Evolutionary conservation across 2,888 invertebrate genomes (phyloP).

Genomic region (Rutpela maculata): DNA sequence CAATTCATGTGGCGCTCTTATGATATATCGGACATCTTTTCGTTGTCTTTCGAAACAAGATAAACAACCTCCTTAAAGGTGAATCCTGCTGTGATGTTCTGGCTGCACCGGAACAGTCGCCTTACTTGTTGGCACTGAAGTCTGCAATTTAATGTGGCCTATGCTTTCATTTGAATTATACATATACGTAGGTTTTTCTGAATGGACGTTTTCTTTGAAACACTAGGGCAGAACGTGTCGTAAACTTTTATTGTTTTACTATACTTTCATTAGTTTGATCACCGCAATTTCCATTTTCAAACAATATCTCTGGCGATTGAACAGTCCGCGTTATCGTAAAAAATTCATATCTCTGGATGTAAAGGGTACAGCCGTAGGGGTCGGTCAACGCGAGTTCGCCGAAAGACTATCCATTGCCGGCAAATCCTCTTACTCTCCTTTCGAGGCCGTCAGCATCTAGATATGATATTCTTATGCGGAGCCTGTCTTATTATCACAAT

Average conservation of each 20-base stretch:
- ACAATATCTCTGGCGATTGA: background rate
- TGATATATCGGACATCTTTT: too few species aligned
- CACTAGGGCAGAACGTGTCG: background rate
- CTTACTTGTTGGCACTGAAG: too few species aligned
- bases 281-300: background rate
- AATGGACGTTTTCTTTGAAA: background rate
- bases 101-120: too few species aligned
- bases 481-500: conserved; percentile 13
- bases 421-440: background rate
- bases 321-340: background rate
- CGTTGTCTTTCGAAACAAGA: too few species aligned
- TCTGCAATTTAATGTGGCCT: too few species aligned
- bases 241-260: background rate
- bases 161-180: background rate
- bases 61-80: too few species aligned
- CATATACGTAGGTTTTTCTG: background rate
- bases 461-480: conserved; percentile 20
- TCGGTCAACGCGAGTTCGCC: background rate
- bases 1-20: too few species aligned
- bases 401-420: background rate
- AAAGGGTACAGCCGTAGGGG: background rate
- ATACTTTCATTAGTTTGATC: background rate
- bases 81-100: too few species aligned
- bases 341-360: background rate
- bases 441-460: conserved; percentile 15